Evolutionary conservation across 2,113 vertebrate species (phyloP).

Genomic region (Alethe castanea): DNA sequence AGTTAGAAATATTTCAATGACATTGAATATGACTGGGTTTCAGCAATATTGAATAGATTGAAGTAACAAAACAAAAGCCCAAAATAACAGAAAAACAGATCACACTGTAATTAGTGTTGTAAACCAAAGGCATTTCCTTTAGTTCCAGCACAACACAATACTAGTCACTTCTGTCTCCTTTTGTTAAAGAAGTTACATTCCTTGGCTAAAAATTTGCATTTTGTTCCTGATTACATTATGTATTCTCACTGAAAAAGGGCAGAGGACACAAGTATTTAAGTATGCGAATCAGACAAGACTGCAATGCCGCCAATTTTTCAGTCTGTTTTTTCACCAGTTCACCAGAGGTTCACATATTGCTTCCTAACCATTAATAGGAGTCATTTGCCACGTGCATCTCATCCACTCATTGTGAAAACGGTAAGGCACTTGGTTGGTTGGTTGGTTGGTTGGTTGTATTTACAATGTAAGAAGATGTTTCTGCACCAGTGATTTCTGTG

Average conservation of each 20-base stretch:
- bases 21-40: background rate
- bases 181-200: background rate
- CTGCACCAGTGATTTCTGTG: background rate
- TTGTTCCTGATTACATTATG: conserved; percentile 28
- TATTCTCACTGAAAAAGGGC: background rate
- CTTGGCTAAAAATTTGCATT: conserved; percentile 11
- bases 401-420: background rate
- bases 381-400: background rate
- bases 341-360: background rate
- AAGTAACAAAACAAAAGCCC: background rate
- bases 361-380: background rate
- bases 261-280: conserved; percentile 9
- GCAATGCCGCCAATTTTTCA: background rate
- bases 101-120: background rate
- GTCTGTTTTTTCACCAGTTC: background rate
- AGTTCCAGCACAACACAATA: background rate
- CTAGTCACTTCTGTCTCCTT: background rate
- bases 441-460: background rate
- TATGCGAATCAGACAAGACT: background rate
- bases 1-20: background rate
- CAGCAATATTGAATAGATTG: background rate
- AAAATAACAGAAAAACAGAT: background rate
- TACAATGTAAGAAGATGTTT: background rate
- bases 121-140: background rate
- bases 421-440: background rate